Evolutionary conservation across 2,797 vertebrate species (phyloP).

Genomic region (Podarcis siculus): DNA sequence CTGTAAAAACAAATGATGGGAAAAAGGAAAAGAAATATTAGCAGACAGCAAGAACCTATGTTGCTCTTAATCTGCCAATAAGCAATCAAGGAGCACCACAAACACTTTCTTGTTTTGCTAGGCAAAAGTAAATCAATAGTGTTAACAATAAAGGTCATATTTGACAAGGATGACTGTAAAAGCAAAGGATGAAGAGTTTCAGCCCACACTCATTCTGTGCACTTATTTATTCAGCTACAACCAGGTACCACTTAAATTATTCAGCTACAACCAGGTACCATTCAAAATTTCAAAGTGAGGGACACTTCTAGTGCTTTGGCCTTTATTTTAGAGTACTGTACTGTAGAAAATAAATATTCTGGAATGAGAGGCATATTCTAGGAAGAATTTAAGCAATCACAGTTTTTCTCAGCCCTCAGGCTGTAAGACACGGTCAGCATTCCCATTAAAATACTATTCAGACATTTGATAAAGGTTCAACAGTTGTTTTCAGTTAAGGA

Average conservation of each 20-base stretch:
- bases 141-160: no score
- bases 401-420: not conserved
- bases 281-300: no score
- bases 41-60: no score
- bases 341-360: not conserved
- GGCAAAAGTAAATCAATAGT: no score
- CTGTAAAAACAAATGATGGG: not conserved
- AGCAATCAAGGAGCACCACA: no score
- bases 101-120: no score
- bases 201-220: not conserved
- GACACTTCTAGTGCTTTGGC: not conserved
- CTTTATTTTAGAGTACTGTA: not conserved
- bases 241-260: no score
- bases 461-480: not conserved
- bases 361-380: not conserved
- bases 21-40: no score
- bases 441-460: not conserved
- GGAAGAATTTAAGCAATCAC: not conserved
- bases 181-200: not conserved
- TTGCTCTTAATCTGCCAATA: no score
- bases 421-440: not conserved
- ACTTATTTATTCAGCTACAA: not conserved
- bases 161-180: no score
- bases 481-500: not conserved
- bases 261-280: no score